Percentiles rank a stretch among this genome's conserved stretches.
Conservation (phyloP, 2,888 invertebrate genomes). For the Cremastinae sp. region DNA sequence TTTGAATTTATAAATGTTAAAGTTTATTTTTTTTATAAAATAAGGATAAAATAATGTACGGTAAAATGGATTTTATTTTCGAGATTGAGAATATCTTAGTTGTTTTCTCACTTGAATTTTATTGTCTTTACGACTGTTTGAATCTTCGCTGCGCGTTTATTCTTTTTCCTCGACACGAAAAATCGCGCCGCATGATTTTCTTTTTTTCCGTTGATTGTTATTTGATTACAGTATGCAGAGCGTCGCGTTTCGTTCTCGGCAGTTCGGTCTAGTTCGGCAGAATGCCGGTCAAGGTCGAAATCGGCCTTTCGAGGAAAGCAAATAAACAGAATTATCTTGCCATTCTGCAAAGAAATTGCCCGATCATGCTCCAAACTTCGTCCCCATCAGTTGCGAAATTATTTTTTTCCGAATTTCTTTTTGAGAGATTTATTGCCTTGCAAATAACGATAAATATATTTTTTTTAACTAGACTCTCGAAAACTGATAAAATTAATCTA, state of each 20-base stretch:
- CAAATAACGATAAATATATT: no score
- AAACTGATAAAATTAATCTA: no score
- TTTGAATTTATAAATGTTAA: no score
- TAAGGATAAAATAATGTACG: no score
- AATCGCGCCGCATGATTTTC: constrained; percentile 3
- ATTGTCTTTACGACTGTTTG: background rate
- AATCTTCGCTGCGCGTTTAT: background rate
- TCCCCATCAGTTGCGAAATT: no score
- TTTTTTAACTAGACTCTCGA: no score
- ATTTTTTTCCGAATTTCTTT: no score
- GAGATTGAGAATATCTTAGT: no score
- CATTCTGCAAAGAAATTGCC: constrained; percentile 5
- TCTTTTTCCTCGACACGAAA: background rate
- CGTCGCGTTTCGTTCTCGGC: constrained; percentile 59
- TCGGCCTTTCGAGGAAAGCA: constrained; percentile 28
- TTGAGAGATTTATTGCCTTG: no score
- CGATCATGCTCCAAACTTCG: no score
- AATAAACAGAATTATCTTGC: constrained; percentile 2
- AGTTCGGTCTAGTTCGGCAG: constrained; percentile 69
- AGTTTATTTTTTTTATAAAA: no score
- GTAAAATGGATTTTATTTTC: no score
- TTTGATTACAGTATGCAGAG: constrained; percentile 17
- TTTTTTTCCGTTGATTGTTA: background rate
- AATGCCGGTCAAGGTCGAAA: constrained; percentile 75
- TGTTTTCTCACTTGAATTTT: background rate